phyloP scores from a whole-genome alignment of 2,888 invertebrate species.

The Troilus luridus region DNA sequence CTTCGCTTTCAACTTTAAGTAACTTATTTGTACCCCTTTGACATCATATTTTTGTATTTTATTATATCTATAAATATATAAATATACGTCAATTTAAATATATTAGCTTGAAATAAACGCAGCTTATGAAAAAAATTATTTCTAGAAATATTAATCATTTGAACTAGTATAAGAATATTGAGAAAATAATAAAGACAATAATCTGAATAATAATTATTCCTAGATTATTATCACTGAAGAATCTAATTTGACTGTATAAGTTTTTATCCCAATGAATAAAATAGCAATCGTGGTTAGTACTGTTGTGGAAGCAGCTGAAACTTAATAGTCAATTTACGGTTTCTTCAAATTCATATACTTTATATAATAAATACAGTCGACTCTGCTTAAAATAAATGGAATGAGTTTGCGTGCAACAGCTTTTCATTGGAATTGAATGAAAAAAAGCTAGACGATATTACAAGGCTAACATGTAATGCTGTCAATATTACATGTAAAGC shows the following conservation, averaged over 20 bases:
- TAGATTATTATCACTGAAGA: background rate
- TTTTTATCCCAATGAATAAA: background rate
- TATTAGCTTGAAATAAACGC: background rate
- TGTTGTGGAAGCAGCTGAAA: background rate
- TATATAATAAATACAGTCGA: background rate
- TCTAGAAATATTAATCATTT: background rate
- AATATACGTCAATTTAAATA: background rate
- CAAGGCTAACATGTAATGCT: too few relatives aligned
- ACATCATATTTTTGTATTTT: constrained; percentile 3
- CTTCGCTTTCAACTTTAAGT: background rate
- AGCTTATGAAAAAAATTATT: background rate
- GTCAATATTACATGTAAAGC: too few relatives aligned
- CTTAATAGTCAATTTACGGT: background rate
- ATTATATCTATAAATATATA: background rate
- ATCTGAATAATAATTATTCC: constrained; percentile 38
- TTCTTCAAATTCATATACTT: background rate
- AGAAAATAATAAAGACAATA: constrained; percentile 5
- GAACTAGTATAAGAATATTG: background rate
- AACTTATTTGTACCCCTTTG: background rate
- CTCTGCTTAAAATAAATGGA: background rate
- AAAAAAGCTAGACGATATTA: too few relatives aligned
- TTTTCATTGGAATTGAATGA: background rate
- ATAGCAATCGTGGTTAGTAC: background rate
- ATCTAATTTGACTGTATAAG: background rate
- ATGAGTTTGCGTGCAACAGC: background rate